Percentiles rank a stretch among this genome's conserved stretches.
Conservation (phyloP, 2,113 vertebrate species). For the Trogon surrucura region DNA sequence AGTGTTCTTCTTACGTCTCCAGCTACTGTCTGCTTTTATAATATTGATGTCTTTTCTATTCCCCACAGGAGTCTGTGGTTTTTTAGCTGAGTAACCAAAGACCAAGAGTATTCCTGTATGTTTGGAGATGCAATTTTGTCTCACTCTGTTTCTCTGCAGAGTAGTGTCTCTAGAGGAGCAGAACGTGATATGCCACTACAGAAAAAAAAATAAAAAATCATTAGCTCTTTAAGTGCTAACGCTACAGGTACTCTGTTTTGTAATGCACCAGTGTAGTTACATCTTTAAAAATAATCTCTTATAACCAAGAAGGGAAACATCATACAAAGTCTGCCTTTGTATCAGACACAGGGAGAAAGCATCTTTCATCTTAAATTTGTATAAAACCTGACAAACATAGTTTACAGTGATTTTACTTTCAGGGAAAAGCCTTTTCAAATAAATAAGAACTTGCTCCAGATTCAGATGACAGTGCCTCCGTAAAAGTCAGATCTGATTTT, state of each 20-base stretch:
- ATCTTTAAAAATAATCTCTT: constrained; percentile 43
- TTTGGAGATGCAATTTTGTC: not conserved
- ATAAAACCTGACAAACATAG: constrained; percentile 32
- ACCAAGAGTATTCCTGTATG: not conserved
- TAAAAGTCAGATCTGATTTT: constrained; percentile 74
- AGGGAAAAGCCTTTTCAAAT: constrained; percentile 66
- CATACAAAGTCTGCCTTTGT: not conserved
- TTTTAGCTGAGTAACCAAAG: not conserved
- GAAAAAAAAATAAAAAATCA: not conserved
- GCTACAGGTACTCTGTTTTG: constrained; percentile 13
- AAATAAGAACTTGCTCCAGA: constrained; percentile 67
- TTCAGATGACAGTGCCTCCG: constrained; percentile 69
- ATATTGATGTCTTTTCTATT: not conserved
- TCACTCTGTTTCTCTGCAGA: not conserved
- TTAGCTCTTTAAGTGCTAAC: not conserved
- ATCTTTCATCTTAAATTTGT: constrained; percentile 52
- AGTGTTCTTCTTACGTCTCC: not conserved
- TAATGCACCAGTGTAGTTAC: not conserved
- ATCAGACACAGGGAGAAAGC: not conserved
- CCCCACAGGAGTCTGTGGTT: not conserved
- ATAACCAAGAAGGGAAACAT: not conserved
- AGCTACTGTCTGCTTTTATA: not conserved
- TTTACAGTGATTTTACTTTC: constrained; percentile 48
- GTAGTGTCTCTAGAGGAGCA: not conserved
- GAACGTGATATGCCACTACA: not conserved